Evolutionary conservation across 2,113 vertebrate species (phyloP).

Genomic region (Prochilodus magdalenae): DNA sequence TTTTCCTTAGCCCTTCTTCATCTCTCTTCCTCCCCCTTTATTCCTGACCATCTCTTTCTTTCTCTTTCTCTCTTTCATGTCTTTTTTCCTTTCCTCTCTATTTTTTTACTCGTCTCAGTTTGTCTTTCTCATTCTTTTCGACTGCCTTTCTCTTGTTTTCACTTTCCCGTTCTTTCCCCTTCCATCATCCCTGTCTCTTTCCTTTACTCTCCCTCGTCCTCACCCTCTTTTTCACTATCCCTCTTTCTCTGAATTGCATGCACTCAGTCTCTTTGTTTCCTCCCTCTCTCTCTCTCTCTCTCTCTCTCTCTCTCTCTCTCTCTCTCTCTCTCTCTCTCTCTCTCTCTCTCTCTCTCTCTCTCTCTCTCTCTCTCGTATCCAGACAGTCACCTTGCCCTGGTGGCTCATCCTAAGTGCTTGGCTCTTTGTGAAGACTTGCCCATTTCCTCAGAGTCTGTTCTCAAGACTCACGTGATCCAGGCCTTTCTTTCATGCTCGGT

Average conservation of each 20-base stretch:
- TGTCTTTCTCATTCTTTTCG: not conserved
- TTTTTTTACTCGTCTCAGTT: not conserved
- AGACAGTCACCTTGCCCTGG: slow-evolving; percentile 3
- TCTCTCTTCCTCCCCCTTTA: not conserved
- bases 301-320: not conserved
- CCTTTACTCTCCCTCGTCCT: not conserved
- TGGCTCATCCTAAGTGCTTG: too few relatives aligned
- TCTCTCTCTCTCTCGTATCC: slow-evolving; percentile 29
- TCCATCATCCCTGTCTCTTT: too few relatives aligned
- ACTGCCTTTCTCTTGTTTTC: not conserved
- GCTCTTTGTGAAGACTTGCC: slow-evolving; percentile 30
- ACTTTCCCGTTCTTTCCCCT: too few relatives aligned
- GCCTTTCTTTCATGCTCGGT: slow-evolving; percentile 27
- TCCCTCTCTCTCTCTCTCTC: slow-evolving; percentile 35
- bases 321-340: slow-evolving; percentile 11
- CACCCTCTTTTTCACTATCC: not conserved
- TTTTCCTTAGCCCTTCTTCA: not conserved
- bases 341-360: slow-evolving; percentile 7
- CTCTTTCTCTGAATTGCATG: not conserved
- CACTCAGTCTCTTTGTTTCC: slow-evolving; percentile 18
- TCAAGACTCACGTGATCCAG: slow-evolving; percentile 48
- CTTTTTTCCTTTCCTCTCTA: too few relatives aligned
- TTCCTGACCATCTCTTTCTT: not conserved
- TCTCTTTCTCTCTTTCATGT: not conserved
- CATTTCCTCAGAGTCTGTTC: slow-evolving; percentile 37